Evolutionary conservation across 2,113 vertebrate genomes (phyloP), one percentile per base, ranked within the genome.

Genomic region (Colinus virginianus): DNA sequence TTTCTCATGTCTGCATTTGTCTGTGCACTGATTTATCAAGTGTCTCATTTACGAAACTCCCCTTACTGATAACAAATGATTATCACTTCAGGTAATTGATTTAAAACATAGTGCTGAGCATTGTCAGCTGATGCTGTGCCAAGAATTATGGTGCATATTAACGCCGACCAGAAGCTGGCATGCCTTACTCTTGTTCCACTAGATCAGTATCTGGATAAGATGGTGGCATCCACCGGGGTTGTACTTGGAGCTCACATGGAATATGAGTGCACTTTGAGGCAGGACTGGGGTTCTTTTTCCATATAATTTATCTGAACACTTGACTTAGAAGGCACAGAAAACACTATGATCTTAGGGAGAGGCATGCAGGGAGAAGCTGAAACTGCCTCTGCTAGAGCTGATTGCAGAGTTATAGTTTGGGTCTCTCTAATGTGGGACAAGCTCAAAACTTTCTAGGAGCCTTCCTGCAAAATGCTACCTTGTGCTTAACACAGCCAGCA

Each of bases 61-160:
- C 74, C 20, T 76, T 74, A 77, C 58, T 79, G 84, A 89, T 91
- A 90, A 89, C 66, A 88, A 77, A 51, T 51, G 79, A 67, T 68
- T 79, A 88, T 45, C 70, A 46, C 59, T 93, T 88, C 63, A 88
- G 83, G 38, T 95, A 84, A 94, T 94, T 87, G 86, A 90, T 59
- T 90, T 94, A 71, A 93, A 95, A 75, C 42, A 36, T 58, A 72
- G 59, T 23, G 26, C 38, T 69, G 66, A 46, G 13, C 42, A 62
- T 7, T 81, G 46, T 20, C 96, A 93, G 59, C 76, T 95, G 66
- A 53, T 58, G n/a, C 13, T 61, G 32, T 85, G 91, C 88, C 96
- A 94, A 53, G 88, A 80, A 23, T 51, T 69, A 58, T 3, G 59
- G 36, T 11, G 43, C 53, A 84, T 86, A 90, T 75, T 75, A 89